Evolutionary conservation across 2,888 invertebrate genomes (phyloP).

Genomic region (Pyralis farinalis): DNA sequence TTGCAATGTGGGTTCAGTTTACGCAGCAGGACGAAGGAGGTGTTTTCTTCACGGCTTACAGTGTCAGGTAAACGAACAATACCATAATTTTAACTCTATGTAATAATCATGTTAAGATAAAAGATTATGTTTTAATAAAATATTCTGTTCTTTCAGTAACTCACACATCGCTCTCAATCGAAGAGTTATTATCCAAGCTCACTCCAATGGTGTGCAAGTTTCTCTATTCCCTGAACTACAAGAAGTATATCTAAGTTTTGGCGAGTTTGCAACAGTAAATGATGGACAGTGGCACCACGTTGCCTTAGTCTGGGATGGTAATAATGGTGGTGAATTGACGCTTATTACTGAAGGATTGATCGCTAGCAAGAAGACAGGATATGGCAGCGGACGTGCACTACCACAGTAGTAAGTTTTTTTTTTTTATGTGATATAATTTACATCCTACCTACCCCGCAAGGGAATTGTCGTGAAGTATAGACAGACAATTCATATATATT

Average conservation of each 20-base stretch:
- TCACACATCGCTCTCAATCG: constrained; percentile 89
- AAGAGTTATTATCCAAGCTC: constrained; percentile 93
- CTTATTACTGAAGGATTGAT: constrained; percentile 97
- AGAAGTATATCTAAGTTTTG: constrained; percentile 94
- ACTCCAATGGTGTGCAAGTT: constrained; percentile 95
- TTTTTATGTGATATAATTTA: too few species aligned
- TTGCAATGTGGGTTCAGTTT: constrained; percentile 98
- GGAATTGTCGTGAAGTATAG: too few species aligned
- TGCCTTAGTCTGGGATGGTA: constrained; percentile 96
- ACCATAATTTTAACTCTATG: too few species aligned
- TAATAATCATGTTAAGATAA: too few species aligned
- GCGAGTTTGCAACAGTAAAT: constrained; percentile 95
- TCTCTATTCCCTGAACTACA: constrained; percentile 93
- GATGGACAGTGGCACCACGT: constrained; percentile 99
- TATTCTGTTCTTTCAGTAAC: constrained; percentile 76
- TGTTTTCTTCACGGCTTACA: constrained; percentile 95
- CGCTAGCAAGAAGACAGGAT: constrained; percentile 94
- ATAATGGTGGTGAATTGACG: constrained; percentile 91
- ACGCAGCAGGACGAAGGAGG: constrained; percentile 95
- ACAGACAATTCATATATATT: too few species aligned
- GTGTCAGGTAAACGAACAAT: constrained; percentile 85
- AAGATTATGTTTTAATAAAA: not conserved
- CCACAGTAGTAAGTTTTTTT: constrained; percentile 88
- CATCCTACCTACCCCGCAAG: too few species aligned
- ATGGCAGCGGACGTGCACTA: constrained; percentile 89